Evolutionary conservation across 1,140 invertebrate species (phyloP).

Genomic region (Laupala kohalensis): DNA sequence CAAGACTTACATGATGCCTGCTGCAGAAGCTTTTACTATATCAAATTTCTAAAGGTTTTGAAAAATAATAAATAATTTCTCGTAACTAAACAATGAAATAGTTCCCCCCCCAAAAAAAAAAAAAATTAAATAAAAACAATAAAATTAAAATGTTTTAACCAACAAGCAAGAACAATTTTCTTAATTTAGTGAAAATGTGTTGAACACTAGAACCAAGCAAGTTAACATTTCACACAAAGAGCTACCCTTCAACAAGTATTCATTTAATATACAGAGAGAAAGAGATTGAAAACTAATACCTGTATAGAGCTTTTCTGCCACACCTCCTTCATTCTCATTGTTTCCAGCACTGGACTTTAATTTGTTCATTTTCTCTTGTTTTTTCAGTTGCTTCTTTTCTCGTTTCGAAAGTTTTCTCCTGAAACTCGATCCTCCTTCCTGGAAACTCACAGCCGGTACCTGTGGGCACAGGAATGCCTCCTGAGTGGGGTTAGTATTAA

Average conservation of each 20-base stretch:
- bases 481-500: not conserved
- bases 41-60: no score
- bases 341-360: conserved; percentile 44
- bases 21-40: no score
- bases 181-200: no score
- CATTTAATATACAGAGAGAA: not conserved
- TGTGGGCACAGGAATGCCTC: conserved; percentile 17
- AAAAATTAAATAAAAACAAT: no score
- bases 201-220: no score
- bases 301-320: conserved; percentile 85
- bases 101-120: no score
- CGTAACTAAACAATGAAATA: no score
- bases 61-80: no score
- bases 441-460: conserved; percentile 40
- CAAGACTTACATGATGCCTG: no score
- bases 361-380: conserved; percentile 83
- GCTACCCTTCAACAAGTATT: not conserved
- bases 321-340: conserved; percentile 54
- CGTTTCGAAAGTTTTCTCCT: conserved; percentile 92
- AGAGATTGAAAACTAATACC: conserved; percentile 31
- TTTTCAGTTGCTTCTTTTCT: conserved; percentile 96
- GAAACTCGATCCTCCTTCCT: conserved; percentile 50
- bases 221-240: not conserved
- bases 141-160: no score
- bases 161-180: no score